phyloP scores from a whole-genome alignment of 2,888 invertebrate species.

The Rugalucina vietnamica region DNA sequence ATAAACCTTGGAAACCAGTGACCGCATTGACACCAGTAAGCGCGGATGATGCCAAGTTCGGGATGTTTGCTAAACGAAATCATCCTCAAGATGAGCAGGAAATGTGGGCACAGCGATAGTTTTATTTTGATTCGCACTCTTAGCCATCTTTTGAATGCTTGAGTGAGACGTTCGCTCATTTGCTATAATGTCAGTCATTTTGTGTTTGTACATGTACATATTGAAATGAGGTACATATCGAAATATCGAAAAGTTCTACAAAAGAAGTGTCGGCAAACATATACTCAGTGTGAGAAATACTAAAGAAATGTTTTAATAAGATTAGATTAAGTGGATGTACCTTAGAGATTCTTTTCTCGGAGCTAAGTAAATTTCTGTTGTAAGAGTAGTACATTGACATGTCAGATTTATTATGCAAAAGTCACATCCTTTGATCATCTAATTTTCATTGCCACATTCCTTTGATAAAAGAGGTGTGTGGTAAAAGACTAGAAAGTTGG shows the following conservation, averaged over 20 bases:
- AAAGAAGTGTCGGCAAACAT: constrained; percentile 15
- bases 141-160: constrained; percentile 12
- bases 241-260: neutral
- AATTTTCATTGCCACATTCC: constrained; percentile 19
- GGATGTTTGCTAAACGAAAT: no score
- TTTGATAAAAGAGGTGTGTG: constrained; percentile 6
- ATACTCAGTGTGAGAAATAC: neutral
- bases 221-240: constrained; percentile 14
- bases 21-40: no score
- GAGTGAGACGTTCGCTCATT: constrained; percentile 13
- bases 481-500: constrained; percentile 22
- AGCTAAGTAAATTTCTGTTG: neutral
- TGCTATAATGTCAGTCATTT: constrained; percentile 1
- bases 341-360: neutral
- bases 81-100: no score
- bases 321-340: constrained; percentile 23
- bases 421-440: constrained; percentile 25
- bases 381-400: constrained; percentile 22
- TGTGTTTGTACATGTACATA: constrained; percentile 7
- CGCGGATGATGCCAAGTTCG: no score
- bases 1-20: no score
- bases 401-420: constrained; percentile 35
- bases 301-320: constrained; percentile 24
- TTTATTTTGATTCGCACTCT: constrained; percentile 12
- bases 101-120: no score